Evolutionary conservation across 2,888 invertebrate genomes (phyloP), one percentile per base, ranked within the genome.

Genomic region (Lasioglossum marginatum): DNA sequence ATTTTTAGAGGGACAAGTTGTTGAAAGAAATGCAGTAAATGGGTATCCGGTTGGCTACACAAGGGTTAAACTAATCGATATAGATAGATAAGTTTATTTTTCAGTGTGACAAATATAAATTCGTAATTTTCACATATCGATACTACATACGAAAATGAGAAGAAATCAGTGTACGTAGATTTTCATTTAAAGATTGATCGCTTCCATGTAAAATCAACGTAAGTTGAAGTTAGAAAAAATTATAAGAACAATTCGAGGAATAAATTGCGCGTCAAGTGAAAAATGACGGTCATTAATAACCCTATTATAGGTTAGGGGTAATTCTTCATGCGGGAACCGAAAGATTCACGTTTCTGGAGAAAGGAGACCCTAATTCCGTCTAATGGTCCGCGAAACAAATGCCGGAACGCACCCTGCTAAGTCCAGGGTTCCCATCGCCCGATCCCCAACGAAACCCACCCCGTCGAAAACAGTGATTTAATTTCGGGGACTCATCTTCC

Each of bases 301-400:
- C 4, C 1, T n/a, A 14, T 40, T 34, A 10, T 1, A 16, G 40
- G 14, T 40, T 14, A 14, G 27, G n/a, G 37, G 37, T 37, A n/a
- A 57, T 70, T 82, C 57, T 43, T 72, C 71, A 43, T 86, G 71
- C 68, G 80, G 82, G 86, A 78, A 72, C 81, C 77, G 80, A 37
- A 83, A 88, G 87, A 83, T 86, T 78, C 78, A 79, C 86, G 88
- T 88, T 87, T 87, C 87, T 77, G 80, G 23, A 88, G 89, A 87
- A 87, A 91, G 83, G 81, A 85, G 89, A 84, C 89, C 86, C 88
- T 91, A 90, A 90, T 90, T 89, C 87, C 84, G 89, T 86, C 91
- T 93, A 94, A 94, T 94, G 93, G 92, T 74, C 90, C 92, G 92
- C 89, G 92, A 92, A 91, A 93, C 92, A 93, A 93, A 93, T 91